These are phyloP conservation scores for Lepus europaeus DNA, from an alignment of 2,113 vertebrate genomes.

Conservation along the genomic window DNA sequence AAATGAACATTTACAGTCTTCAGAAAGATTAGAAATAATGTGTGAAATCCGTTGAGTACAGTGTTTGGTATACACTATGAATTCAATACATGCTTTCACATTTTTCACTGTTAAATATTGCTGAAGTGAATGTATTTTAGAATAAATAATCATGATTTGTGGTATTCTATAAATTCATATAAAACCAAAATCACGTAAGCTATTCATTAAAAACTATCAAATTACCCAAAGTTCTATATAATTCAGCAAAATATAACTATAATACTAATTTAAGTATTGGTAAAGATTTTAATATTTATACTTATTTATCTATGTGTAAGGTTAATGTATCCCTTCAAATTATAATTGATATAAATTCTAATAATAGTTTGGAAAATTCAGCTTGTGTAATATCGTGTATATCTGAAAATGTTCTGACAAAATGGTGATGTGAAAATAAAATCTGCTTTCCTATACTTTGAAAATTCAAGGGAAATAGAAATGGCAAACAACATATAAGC, in stretches of 20 bases:
- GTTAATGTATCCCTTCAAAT: neutral
- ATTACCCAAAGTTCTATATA: neutral
- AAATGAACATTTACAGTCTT: neutral
- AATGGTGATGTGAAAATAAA: neutral
- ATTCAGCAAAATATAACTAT: too few relatives aligned
- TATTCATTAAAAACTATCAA: neutral
- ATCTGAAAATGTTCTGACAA: neutral
- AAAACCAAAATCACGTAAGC: neutral
- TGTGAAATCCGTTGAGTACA: neutral
- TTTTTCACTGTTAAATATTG: neutral
- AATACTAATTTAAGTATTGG: neutral
- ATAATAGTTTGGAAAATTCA: neutral
- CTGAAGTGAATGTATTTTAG: neutral
- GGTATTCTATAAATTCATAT: neutral
- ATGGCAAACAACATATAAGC: neutral
- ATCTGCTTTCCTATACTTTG: neutral
- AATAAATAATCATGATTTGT: neutral
- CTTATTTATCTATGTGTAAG: neutral
- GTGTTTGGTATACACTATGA: neutral
- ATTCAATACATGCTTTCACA: neutral
- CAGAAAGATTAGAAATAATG: neutral
- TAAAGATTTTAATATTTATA: neutral
- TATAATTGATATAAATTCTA: neutral
- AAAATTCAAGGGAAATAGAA: neutral
- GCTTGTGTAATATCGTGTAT: neutral